Conservation (phyloP, 2,797 vertebrate genomes). For the Rhynchonycteris naso region DNA sequence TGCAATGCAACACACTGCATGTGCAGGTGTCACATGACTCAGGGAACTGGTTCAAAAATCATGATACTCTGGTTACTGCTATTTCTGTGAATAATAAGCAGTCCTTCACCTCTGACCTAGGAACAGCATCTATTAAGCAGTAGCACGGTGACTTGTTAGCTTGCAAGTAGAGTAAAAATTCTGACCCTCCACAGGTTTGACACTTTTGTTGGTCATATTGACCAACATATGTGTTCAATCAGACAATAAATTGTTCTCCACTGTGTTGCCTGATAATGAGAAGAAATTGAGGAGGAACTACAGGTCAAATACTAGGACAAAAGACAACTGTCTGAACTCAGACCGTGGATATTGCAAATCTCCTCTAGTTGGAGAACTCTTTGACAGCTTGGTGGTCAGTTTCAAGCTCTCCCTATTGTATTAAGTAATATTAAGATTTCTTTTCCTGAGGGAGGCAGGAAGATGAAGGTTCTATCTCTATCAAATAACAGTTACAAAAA, state of each 20-base stretch:
- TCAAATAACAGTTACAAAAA: not conserved
- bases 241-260: not conserved
- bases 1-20: not conserved
- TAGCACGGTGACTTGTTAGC: not conserved
- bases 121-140: not conserved
- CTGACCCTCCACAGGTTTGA: not conserved
- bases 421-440: not conserved
- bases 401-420: not conserved
- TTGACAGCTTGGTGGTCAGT: not conserved
- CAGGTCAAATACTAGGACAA: not conserved
- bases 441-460: not conserved
- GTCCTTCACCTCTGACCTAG: not conserved
- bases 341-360: not conserved
- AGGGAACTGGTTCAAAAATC: not conserved
- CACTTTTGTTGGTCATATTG: not conserved
- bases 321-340: not conserved
- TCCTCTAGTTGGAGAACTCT: not conserved
- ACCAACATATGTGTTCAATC: conserved; percentile 1
- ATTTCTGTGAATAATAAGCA: not conserved
- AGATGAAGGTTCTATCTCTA: not conserved
- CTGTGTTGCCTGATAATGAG: conserved; percentile 19
- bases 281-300: not conserved
- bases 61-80: not conserved
- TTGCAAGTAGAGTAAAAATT: not conserved
- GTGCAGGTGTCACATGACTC: not conserved